These are phyloP conservation scores for Temnothorax curvispinosus DNA, from an alignment of 1,140 invertebrate genomes.

Conservation along the genomic window DNA sequence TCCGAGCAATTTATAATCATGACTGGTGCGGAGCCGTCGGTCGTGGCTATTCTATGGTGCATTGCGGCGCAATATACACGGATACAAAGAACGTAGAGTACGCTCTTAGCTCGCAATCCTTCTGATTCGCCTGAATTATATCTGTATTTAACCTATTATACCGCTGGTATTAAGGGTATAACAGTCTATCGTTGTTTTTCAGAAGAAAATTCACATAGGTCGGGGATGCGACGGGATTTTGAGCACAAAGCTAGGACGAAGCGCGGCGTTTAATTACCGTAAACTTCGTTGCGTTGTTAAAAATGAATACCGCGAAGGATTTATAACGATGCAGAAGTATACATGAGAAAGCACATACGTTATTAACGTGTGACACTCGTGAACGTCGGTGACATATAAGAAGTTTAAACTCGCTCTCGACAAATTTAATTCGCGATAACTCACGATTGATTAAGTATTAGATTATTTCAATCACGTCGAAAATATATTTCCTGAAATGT, in stretches of 20 bases:
- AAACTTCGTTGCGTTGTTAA: slow-evolving; percentile 42
- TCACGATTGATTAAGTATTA: not conserved
- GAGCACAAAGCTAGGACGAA: slow-evolving; percentile 27
- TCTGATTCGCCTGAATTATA: slow-evolving; percentile 48
- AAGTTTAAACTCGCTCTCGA: not conserved
- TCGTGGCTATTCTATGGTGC: slow-evolving; percentile 41
- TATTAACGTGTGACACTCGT: slow-evolving; percentile 36
- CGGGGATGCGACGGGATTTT: slow-evolving; percentile 33
- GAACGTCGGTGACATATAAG: not conserved
- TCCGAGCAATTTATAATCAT: slow-evolving; percentile 46
- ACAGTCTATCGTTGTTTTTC: slow-evolving; percentile 47
- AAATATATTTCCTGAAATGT: not conserved
- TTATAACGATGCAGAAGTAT: slow-evolving; percentile 3
- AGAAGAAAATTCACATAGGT: slow-evolving; percentile 14
- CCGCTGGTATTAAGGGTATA: slow-evolving; percentile 47
- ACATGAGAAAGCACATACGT: not conserved
- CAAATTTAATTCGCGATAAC: not conserved
- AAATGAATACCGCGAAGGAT: slow-evolving; percentile 39
- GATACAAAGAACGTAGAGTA: slow-evolving; percentile 51
- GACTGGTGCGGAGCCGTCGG: not conserved
- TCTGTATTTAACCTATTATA: slow-evolving; percentile 51
- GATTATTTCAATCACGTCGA: not conserved
- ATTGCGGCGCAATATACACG: slow-evolving; percentile 41
- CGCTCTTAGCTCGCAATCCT: slow-evolving; percentile 54
- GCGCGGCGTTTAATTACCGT: slow-evolving; percentile 50